These are phyloP conservation scores for Brenthis daphne DNA, from an alignment of 2,888 invertebrate species.

Conservation along the genomic window DNA sequence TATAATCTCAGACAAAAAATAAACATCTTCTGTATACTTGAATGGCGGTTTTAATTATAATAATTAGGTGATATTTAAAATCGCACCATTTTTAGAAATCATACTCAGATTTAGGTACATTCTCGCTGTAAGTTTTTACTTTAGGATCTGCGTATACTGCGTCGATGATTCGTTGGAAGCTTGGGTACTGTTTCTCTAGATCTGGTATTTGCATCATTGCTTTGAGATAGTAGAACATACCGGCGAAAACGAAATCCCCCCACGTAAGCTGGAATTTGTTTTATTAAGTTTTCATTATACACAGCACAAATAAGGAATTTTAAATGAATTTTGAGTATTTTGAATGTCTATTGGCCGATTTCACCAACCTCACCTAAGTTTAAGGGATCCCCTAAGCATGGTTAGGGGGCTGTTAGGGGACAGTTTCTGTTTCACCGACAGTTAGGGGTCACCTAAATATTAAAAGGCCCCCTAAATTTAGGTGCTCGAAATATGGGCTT, in stretches of 20 bases:
- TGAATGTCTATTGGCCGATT: too few relatives aligned
- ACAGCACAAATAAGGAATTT: too few relatives aligned
- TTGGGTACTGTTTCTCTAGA: slow-evolving; percentile 61
- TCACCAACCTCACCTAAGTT: too few relatives aligned
- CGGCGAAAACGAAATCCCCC: slow-evolving; percentile 82
- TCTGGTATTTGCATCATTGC: slow-evolving; percentile 47
- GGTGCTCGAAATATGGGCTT: too few relatives aligned
- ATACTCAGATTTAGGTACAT: slow-evolving; percentile 27
- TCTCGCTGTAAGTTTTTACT: slow-evolving; percentile 34
- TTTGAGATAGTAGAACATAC: slow-evolving; percentile 74
- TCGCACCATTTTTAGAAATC: slow-evolving; percentile 17
- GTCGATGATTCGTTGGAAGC: slow-evolving; percentile 61
- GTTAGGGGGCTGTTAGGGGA: too few relatives aligned
- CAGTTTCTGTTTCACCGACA: too few relatives aligned
- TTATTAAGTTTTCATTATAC: neutral
- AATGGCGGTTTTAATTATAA: neutral
- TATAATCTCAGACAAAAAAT: too few relatives aligned
- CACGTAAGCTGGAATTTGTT: slow-evolving; percentile 68
- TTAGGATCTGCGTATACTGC: slow-evolving; percentile 57
- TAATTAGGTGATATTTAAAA: neutral
- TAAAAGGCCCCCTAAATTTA: too few relatives aligned
- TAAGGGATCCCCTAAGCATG: too few relatives aligned
- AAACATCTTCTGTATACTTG: neutral
- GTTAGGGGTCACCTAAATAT: too few relatives aligned
- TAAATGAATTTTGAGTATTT: too few relatives aligned